Evolutionary conservation across 2,797 vertebrate genomes (phyloP), one percentile per base, ranked within the genome.

Genomic region (Pagetopsis macropterus): DNA sequence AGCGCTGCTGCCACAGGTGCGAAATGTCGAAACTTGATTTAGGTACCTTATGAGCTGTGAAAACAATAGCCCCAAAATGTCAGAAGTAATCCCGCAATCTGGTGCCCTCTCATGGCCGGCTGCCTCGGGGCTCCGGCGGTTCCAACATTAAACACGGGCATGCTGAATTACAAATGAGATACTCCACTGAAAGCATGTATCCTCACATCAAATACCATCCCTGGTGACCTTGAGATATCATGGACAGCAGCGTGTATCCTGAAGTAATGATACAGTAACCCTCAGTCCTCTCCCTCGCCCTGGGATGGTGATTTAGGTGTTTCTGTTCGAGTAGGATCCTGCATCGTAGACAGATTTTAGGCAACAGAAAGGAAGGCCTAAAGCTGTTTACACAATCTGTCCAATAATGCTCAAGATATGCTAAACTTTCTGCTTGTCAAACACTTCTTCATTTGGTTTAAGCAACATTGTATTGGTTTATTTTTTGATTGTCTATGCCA

Each of bases 11-110:
- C 79, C 88, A 84, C 84, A 87, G 78, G 81, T 92, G 84, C 48
- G 70, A 86, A 87, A 85, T 78, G 83, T 81, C 46, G 31, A 76
- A 84, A 80, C 68, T 86, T 82, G 80, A 87, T 89, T 89, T 80
- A 59, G 72, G 50, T 52, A 79, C 79, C 79, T 86, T 50, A 84
- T 83, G 85, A 92, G 79, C 84, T 87, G 76, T 86, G 79, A 88
- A 87, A 88, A 88, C 83, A 86, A 87, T 80, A 83, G 78, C 79
- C 77, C 68, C 48, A 17, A 85, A 87, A 89, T 91, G 83, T 89
- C 88, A 89, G 65, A 61, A 72, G 75, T 84, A 88, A 91, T 90
- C 83, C 86, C 78, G 72, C 50, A 58, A 62, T 74, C 61, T 69
- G 57, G 82, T 76, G 74, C 75, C 59, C 68, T 72, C 60, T 85